Evolutionary conservation across 2,113 vertebrate species (phyloP).

Genomic region (Rhinolophus sinicus): DNA sequence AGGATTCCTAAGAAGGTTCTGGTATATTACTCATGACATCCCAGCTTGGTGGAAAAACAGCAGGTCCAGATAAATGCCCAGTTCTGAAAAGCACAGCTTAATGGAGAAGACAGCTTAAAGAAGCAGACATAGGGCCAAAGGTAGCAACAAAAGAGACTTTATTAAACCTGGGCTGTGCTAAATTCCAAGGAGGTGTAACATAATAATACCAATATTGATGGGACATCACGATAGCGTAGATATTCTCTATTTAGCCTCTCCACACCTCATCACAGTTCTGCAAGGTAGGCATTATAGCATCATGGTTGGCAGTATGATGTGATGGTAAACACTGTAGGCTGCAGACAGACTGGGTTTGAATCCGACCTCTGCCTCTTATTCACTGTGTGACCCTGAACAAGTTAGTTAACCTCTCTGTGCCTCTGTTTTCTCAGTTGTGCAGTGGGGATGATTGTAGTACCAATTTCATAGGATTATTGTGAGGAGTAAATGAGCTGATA

Average conservation of each 20-base stretch:
- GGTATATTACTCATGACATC: not conserved
- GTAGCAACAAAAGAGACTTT: not conserved
- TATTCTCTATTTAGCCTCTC: not conserved
- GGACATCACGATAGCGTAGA: not conserved
- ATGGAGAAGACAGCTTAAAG: not conserved
- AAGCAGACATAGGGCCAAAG: not conserved
- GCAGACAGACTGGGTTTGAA: not conserved
- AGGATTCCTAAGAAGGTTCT: not conserved
- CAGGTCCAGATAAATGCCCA: not conserved
- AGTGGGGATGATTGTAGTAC: not conserved
- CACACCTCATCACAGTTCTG: not conserved
- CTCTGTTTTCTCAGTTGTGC: not conserved
- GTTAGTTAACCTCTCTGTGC: not conserved
- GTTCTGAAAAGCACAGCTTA: not conserved
- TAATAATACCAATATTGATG: not conserved
- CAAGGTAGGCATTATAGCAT: not conserved
- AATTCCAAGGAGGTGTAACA: not conserved
- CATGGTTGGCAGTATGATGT: too few species aligned
- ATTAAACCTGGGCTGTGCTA: not conserved
- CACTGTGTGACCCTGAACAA: not conserved
- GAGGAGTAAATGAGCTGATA: not conserved
- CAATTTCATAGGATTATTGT: not conserved
- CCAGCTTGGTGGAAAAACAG: not conserved
- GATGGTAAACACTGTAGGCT: not conserved
- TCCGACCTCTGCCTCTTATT: not conserved